Evolutionary conservation across 2,888 invertebrate species (phyloP), one percentile per base, ranked within the genome.

Genomic region (Glaucopsyche alexis): DNA sequence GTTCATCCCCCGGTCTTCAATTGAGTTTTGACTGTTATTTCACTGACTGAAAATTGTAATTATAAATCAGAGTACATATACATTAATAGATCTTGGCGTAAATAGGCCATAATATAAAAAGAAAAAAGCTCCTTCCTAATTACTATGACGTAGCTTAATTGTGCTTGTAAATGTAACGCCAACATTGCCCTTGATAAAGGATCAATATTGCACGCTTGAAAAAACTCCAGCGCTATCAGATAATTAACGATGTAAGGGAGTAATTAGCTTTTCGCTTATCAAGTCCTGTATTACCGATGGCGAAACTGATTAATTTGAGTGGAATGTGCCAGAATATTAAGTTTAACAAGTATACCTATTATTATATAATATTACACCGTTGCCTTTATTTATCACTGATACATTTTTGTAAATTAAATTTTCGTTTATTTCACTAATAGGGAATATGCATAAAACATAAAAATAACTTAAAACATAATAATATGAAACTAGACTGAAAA

Each of bases 261-360:
- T 69, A 69, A 69, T 69, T 69, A 49, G 29, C 49, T 19, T 69
- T 69, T 19, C 69, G 69, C 69, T 29, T 47, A 47, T 47, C 69
- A 38, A 45, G 47, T 49, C 45, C 47, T 49, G 19, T 69, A 69
- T 19, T 69, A 19, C 60, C 29, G 7, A 29, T 29, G 29, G 29
- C 29, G 29, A 14, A 13, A 19, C 52, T 55, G 55, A 55, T 9
- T 55, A 9, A 55, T 55, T 16, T 55, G 55, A 55, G 55, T 16
- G 45, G 19, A 19, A 19, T 8, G 16, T 19, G 11, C 55, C 16
- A 1, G 5, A 0, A 11, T 11, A 55, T 19, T 19, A 55, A 55
- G 52, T 52, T 50, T 52, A 52, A 50, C n/a, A 50, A 52, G 16
- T 16, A 16, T 16, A 14, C 14, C 49, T 0, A 14, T 14, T 47